Evolutionary conservation across 2,888 invertebrate species (phyloP).

Genomic region (Byasa hedistus): DNA sequence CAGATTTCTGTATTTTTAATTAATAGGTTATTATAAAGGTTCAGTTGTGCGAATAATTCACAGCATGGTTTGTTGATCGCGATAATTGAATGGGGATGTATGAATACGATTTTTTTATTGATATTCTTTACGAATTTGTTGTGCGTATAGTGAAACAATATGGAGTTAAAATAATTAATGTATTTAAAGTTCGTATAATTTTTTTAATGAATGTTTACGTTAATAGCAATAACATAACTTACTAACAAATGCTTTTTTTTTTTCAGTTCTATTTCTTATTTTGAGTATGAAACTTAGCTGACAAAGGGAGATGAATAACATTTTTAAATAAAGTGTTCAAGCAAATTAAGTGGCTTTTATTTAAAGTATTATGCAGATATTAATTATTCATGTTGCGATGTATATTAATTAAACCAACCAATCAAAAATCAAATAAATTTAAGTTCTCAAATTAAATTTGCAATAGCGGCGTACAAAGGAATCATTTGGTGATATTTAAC

Average conservation of each 20-base stretch:
- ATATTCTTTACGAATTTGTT: background rate
- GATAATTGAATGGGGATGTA: constrained; percentile 10
- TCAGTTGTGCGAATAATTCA: constrained; percentile 15
- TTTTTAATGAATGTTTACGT: too few relatives aligned
- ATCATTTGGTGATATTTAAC: constrained; percentile 35
- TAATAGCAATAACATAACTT: too few relatives aligned
- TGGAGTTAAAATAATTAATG: too few relatives aligned
- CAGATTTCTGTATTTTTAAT: constrained; percentile 12
- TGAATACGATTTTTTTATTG: constrained; percentile 6
- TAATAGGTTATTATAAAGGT: constrained; percentile 15
- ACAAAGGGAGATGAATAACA: constrained; percentile 43
- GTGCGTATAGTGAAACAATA: background rate
- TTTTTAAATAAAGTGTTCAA: constrained; percentile 32
- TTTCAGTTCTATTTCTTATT: constrained; percentile 74
- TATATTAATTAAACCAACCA: too few relatives aligned
- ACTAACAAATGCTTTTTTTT: constrained; percentile 4
- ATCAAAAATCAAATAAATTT: too few relatives aligned
- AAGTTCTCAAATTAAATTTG: constrained; percentile 1
- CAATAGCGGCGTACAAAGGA: constrained; percentile 4
- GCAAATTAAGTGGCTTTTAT: constrained; percentile 32
- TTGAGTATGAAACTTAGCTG: constrained; percentile 46
- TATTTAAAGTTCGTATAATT: too few relatives aligned
- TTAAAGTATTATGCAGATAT: background rate
- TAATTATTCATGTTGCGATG: background rate
- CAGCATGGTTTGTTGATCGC: constrained; percentile 11